Evolutionary conservation across 2,888 invertebrate species (phyloP).

Genomic region (Octodonta nipae): DNA sequence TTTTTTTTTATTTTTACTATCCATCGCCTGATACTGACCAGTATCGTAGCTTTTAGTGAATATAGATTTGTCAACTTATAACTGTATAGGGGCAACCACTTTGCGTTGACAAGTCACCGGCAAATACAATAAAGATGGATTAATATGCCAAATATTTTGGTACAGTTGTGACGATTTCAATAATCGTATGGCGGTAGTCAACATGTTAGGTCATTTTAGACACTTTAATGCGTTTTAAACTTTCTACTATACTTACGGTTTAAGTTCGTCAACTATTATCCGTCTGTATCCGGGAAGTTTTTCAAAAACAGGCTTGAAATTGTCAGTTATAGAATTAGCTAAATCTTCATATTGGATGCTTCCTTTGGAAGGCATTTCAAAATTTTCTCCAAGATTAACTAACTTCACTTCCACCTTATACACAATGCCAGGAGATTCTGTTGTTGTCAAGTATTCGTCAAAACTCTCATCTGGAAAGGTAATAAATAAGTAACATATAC

Average conservation of each 20-base stretch:
- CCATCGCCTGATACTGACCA: no score
- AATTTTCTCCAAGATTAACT: slow-evolving; percentile 63
- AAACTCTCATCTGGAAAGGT: slow-evolving; percentile 40
- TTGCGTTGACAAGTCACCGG: no score
- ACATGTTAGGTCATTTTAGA: no score
- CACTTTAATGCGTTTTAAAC: no score
- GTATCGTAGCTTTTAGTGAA: no score
- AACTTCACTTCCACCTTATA: slow-evolving; percentile 64
- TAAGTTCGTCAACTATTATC: slow-evolving; percentile 54
- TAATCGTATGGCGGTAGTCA: no score
- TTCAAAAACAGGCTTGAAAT: slow-evolving; percentile 47
- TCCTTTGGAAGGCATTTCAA: slow-evolving; percentile 58
- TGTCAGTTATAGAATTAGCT: slow-evolving; percentile 50
- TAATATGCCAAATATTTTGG: no score
- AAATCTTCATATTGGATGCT: slow-evolving; percentile 59
- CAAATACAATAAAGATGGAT: no score
- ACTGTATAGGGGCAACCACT: no score
- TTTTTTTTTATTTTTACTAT: no score
- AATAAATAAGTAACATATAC: not conserved
- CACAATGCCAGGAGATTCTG: slow-evolving; percentile 50
- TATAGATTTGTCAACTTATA: no score
- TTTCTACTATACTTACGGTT: slow-evolving; percentile 53
- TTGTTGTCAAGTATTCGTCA: slow-evolving; percentile 42
- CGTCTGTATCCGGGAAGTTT: slow-evolving; percentile 60
- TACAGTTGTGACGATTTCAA: no score